phyloP scores from a whole-genome alignment of 2,113 vertebrate genomes.

The Sinocyclocheilus rhinocerous region DNA sequence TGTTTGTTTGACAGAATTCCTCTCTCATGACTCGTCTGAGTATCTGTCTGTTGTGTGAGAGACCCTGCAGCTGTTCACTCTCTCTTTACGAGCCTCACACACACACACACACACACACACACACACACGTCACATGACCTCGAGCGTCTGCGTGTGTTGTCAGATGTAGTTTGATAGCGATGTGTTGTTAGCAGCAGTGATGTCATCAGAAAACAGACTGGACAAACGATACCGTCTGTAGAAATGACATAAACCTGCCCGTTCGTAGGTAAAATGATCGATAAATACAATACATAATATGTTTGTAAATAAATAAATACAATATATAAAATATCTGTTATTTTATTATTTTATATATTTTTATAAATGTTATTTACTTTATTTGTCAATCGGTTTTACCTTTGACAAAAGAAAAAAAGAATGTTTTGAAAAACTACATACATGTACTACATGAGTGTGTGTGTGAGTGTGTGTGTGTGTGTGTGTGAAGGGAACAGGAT shows the following conservation, averaged over 20 bases:
- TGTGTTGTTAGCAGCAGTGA: background rate
- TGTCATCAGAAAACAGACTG: background rate
- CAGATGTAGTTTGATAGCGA: background rate
- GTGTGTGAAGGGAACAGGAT: conserved; percentile 46
- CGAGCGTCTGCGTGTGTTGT: background rate
- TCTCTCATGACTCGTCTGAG: conserved; percentile 28
- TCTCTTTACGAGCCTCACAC: background rate
- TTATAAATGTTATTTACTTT: background rate
- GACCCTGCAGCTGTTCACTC: conserved; percentile 18
- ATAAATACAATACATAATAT: background rate
- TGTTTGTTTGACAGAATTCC: conserved; percentile 16
- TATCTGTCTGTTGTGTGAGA: conserved; percentile 14
- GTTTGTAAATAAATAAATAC: too few relatives aligned
- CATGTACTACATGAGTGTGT: too few relatives aligned
- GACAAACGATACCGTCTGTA: background rate
- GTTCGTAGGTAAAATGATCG: background rate
- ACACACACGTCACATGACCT: conserved; percentile 16
- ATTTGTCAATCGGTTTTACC: background rate
- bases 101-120: background rate
- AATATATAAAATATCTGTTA: too few relatives aligned
- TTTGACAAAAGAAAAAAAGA: background rate
- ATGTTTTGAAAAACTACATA: too few relatives aligned
- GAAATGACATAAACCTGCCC: background rate
- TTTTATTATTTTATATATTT: too few relatives aligned
- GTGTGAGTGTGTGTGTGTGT: conserved; percentile 22